These are phyloP conservation scores for Piezodorus guildinii DNA, from an alignment of 1,140 invertebrate genomes.

Conservation along the genomic window DNA sequence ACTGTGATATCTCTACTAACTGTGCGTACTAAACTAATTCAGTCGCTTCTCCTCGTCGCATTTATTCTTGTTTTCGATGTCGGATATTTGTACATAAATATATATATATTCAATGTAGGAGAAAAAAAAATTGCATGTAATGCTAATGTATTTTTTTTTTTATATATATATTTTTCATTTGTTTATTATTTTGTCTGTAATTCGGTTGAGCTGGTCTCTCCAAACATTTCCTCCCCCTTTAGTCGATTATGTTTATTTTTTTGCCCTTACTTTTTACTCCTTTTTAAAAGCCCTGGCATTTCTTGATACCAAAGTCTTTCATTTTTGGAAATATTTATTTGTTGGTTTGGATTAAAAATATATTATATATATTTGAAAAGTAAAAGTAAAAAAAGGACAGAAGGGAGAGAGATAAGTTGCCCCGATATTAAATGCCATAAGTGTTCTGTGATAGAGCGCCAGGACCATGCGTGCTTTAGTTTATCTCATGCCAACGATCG, in stretches of 20 bases:
- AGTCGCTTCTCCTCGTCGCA: conserved; percentile 13
- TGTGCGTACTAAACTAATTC: not conserved
- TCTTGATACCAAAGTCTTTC: conserved; percentile 26
- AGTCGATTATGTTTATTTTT: not conserved
- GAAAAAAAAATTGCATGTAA: conserved; percentile 10
- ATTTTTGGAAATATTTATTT: conserved; percentile 20
- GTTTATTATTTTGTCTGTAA: not conserved
- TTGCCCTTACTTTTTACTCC: not conserved
- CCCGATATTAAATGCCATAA: conserved; percentile 23
- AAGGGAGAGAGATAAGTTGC: not conserved
- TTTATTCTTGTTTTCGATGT: conserved; percentile 13
- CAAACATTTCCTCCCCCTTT: not conserved
- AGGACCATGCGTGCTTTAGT: conserved; percentile 25
- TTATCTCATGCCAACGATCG: conserved; percentile 19
- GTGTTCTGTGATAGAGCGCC: conserved; percentile 25
- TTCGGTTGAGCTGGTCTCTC: conserved; percentile 11
- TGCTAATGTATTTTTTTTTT: conserved; percentile 11
- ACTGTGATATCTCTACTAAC: conserved; percentile 12
- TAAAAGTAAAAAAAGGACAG: conserved; percentile 13
- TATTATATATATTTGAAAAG: not conserved
- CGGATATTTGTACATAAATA: conserved; percentile 1
- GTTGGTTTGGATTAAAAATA: not conserved
- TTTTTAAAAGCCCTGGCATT: conserved; percentile 19
- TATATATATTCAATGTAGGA: not conserved
- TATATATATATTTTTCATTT: not conserved